Base-by-base conservation (phyloP, 2,888 invertebrate genomes). In the Eudemis profundana region DNA sequence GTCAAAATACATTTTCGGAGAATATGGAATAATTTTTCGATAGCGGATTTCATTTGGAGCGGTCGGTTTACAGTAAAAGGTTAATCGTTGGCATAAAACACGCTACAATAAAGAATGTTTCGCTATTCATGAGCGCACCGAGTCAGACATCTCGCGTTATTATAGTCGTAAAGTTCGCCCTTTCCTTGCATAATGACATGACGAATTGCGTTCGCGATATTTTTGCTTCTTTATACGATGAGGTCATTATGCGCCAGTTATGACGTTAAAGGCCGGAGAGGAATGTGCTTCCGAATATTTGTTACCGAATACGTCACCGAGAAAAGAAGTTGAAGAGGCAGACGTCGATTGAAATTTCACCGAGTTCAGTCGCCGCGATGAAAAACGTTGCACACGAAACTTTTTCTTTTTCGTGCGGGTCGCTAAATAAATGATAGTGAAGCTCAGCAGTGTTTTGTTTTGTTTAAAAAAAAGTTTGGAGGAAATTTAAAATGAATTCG, bases 141-240 rank as follows among this genome's bases (percentile, higher is more conserved):
- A 87, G 85, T 87, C 90, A 88, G 87, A 90, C 87, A 90, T 91
- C 90, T 92, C 89, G 73, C 87, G 90, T 90, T 91, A 91, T 91
- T 90, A 90, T 89, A 86, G 86, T 88, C 91, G 89, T 92, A 90
- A 92, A 91, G 86, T 88, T 87, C 84, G 90, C 89, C 90, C 89
- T 91, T 90, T 88, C 87, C 89, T 85, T 91, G 91, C 90, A 91
- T 91, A 92, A 91, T 92, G 89, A 90, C 87, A 90, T 90, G 90
- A 91, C 89, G 90, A 89, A 92, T 90, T 89, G 88, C 90, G 86
- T 80, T 86, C 84, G 83, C 88, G 88, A 89, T 90, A 90, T 90
- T 90, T 90, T 87, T 86, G 85, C 88, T 83, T 86, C 86, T 88
- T 87, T 87, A 88, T 89, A 81, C 83, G 85, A 86, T 83, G 83